Evolutionary conservation across 2,113 vertebrate species (phyloP).

Genomic region (Madoqua kirkii): DNA sequence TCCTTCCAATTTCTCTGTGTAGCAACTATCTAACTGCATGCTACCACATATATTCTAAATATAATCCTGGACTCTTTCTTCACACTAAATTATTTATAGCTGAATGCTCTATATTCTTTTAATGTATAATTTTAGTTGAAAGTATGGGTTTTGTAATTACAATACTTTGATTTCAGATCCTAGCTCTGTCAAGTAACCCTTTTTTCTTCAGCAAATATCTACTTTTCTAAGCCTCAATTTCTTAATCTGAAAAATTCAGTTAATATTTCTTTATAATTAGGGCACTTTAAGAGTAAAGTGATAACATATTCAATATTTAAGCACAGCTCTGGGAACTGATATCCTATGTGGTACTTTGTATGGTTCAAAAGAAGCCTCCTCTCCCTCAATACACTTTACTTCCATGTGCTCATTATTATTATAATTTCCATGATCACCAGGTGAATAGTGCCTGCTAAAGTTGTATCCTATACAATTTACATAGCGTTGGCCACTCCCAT

Average conservation of each 20-base stretch:
- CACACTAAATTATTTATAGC: neutral
- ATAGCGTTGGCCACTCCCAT: neutral
- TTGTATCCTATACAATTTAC: neutral
- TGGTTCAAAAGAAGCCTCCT: neutral
- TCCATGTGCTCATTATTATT: neutral
- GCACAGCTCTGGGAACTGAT: neutral
- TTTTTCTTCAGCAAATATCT: neutral
- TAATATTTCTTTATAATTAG: neutral
- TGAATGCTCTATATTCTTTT: neutral
- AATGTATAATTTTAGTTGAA: neutral
- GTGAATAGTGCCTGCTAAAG: neutral
- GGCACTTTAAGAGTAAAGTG: neutral
- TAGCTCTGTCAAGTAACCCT: neutral
- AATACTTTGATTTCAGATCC: neutral
- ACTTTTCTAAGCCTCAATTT: neutral
- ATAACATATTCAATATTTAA: neutral
- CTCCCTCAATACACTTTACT: neutral
- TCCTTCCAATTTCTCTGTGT: neutral
- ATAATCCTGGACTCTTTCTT: neutral
- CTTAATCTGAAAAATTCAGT: neutral
- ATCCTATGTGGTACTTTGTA: neutral
- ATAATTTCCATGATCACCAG: neutral
- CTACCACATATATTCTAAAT: neutral
- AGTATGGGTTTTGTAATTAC: neutral
- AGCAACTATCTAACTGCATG: neutral